Percentiles rank a stretch among this genome's conserved stretches.
Conservation (phyloP, 2,797 vertebrate species). For the Holocentrus rufus region DNA sequence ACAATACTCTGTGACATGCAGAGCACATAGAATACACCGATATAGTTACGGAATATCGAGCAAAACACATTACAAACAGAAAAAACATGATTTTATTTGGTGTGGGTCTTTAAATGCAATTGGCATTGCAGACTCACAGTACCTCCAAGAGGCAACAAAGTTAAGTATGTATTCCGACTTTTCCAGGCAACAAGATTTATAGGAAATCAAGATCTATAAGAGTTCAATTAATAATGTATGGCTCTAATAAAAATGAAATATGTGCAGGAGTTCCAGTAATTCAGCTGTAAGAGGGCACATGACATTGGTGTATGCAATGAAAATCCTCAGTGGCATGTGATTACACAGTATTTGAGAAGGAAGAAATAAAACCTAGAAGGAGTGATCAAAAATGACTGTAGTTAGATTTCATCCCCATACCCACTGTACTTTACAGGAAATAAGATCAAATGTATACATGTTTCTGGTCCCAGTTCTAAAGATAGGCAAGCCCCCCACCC, state of each 20-base stretch:
- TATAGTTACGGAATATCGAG: too few species aligned
- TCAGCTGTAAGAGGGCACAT: not conserved
- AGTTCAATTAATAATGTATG: slow-evolving; percentile 33
- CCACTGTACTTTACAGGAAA: not conserved
- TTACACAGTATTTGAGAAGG: not conserved
- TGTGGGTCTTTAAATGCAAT: not conserved
- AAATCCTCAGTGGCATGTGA: slow-evolving; percentile 19
- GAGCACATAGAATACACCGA: too few species aligned
- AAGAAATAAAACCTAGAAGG: not conserved
- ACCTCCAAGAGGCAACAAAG: slow-evolving; percentile 20
- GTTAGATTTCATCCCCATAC: not conserved
- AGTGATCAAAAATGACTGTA: not conserved
- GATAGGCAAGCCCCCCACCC: too few species aligned
- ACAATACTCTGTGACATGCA: too few species aligned
- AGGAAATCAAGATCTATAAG: slow-evolving; percentile 27
- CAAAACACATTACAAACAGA: too few species aligned
- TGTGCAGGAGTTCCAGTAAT: slow-evolving; percentile 22
- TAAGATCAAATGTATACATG: not conserved
- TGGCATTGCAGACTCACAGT: slow-evolving; percentile 17
- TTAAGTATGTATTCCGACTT: slow-evolving; percentile 45
- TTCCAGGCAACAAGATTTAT: slow-evolving; percentile 54
- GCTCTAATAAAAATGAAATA: slow-evolving; percentile 34
- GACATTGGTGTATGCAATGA: not conserved
- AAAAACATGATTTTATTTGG: too few species aligned
- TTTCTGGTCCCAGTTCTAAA: too few species aligned